These are phyloP conservation scores for Pontoporia blainvillei DNA, from an alignment of 2,113 vertebrate genomes.

Conservation along the genomic window DNA sequence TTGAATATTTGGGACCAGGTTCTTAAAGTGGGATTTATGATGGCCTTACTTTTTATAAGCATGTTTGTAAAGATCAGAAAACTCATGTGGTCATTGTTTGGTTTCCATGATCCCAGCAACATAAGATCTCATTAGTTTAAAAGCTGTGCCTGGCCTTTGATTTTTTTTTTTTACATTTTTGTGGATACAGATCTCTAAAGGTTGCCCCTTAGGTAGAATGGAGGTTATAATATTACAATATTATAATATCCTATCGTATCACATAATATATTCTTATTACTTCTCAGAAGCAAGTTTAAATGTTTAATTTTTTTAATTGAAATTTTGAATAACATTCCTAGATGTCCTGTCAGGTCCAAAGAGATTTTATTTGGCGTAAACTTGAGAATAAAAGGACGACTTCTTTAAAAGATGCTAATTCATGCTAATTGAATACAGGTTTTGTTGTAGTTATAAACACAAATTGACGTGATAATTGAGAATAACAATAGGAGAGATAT, in stretches of 20 bases:
- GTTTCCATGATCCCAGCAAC: background rate
- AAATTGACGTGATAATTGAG: constrained; percentile 18
- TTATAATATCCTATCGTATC: background rate
- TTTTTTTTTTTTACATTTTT: background rate
- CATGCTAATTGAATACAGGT: constrained; percentile 18
- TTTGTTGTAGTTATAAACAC: constrained; percentile 33
- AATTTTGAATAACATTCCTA: constrained; percentile 1
- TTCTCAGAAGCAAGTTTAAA: constrained; percentile 27
- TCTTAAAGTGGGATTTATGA: background rate
- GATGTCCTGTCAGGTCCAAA: background rate
- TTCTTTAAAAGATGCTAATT: constrained; percentile 37
- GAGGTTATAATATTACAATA: background rate
- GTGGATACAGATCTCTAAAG: background rate
- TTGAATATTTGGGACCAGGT: background rate
- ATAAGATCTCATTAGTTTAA: constrained; percentile 21
- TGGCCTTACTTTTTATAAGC: constrained; percentile 25
- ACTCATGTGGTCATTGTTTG: background rate
- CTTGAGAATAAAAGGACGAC: constrained; percentile 21
- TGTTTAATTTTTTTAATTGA: constrained; percentile 18
- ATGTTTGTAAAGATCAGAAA: constrained; percentile 22
- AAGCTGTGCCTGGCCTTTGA: background rate
- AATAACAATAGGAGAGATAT: background rate
- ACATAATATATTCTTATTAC: background rate
- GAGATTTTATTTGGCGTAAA: constrained; percentile 30
- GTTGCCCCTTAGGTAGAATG: background rate